Percentiles rank a stretch among this genome's conserved stretches.
Conservation (phyloP, 2,113 vertebrate species). For the Stigmatopora argus region DNA sequence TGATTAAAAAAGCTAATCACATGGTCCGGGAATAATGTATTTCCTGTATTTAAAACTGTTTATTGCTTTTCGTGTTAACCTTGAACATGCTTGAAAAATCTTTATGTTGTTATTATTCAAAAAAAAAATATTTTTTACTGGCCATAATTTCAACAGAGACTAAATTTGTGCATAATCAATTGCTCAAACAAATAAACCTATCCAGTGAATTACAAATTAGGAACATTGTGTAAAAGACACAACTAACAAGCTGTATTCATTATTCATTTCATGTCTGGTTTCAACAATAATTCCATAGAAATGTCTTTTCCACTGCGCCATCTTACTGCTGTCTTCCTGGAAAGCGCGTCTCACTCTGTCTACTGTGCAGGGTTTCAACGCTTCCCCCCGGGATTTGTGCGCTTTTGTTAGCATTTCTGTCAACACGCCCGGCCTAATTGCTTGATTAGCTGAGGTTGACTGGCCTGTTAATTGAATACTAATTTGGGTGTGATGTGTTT, state of each 20-base stretch:
- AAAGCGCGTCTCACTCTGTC: slow-evolving; percentile 52
- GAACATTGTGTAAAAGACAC: background rate
- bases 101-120: background rate
- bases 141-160: background rate
- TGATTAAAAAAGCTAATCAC: too few relatives aligned
- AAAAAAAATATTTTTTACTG: background rate
- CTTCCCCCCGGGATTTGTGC: slow-evolving; percentile 62
- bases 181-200: background rate
- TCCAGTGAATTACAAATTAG: background rate
- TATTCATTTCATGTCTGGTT: slow-evolving; percentile 1
- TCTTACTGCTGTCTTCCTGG: slow-evolving; percentile 13
- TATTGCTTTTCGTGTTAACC: too few relatives aligned
- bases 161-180: background rate
- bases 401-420: slow-evolving; percentile 70
- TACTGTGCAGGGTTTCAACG: slow-evolving; percentile 52
- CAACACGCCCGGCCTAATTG: slow-evolving; percentile 71
- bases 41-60: background rate
- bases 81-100: background rate
- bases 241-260: background rate
- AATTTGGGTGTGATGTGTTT: slow-evolving; percentile 69
- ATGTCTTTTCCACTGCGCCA: slow-evolving; percentile 14
- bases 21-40: background rate
- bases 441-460: slow-evolving; percentile 72
- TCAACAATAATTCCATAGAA: slow-evolving; percentile 10
- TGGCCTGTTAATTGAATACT: slow-evolving; percentile 72